phyloP scores from a whole-genome alignment of 1,140 invertebrate genomes.

The Vanessa atalanta region DNA sequence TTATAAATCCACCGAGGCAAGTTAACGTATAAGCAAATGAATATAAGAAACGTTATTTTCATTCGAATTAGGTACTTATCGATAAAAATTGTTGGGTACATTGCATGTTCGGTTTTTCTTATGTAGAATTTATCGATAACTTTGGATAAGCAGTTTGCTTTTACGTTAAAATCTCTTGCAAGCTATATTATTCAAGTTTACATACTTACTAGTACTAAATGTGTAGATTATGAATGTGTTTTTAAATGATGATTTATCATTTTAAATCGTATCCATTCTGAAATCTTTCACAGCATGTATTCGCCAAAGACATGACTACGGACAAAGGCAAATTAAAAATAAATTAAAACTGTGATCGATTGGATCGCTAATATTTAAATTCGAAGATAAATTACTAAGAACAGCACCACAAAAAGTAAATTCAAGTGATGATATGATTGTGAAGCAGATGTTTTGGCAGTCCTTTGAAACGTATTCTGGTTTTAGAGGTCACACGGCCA shows the following conservation, averaged over 20 bases:
- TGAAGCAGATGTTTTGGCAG: constrained; percentile 21
- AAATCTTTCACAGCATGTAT: not conserved
- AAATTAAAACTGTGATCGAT: constrained; percentile 6
- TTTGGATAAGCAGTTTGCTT: no score
- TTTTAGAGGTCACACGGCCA: constrained; percentile 26
- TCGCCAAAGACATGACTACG: constrained; percentile 4
- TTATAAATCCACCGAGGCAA: not conserved
- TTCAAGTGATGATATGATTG: constrained; percentile 8
- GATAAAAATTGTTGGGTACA: not conserved
- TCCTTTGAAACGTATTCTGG: constrained; percentile 17
- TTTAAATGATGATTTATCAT: not conserved
- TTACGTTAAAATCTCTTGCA: no score
- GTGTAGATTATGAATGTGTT: no score
- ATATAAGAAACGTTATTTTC: not conserved
- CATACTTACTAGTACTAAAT: no score
- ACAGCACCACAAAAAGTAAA: not conserved
- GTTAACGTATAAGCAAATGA: constrained; percentile 5
- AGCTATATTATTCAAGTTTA: no score
- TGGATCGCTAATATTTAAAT: not conserved
- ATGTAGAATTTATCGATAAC: no score
- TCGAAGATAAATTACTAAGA: not conserved
- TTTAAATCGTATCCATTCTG: not conserved
- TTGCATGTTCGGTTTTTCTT: no score
- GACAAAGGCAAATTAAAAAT: not conserved
- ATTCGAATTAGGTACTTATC: not conserved